Evolutionary conservation across 2,888 invertebrate species (phyloP).

Genomic region (Tenodera sinensis): DNA sequence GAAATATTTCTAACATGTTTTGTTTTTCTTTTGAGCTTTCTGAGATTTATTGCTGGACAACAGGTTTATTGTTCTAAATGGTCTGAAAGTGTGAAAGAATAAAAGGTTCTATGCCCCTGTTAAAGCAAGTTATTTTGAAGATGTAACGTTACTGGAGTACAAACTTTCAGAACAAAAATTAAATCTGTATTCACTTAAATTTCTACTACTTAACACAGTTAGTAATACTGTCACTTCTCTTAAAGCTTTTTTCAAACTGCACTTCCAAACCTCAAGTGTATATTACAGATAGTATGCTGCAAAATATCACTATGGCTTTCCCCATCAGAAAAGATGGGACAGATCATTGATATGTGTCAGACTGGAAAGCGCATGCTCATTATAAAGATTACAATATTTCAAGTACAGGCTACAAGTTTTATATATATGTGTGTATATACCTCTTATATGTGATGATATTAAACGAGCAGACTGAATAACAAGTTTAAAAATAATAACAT

Average conservation of each 20-base stretch:
- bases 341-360: slow-evolving; percentile 11
- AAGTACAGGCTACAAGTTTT: neutral
- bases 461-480: neutral
- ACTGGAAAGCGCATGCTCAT: neutral
- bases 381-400: neutral
- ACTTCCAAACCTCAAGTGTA: neutral
- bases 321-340: neutral
- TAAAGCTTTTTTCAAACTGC: neutral
- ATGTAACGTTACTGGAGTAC: neutral
- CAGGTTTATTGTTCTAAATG: neutral
- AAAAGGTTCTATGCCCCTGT: neutral
- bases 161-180: neutral
- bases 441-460: neutral
- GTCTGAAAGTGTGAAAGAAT: neutral
- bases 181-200: neutral
- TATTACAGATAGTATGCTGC: neutral
- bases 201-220: neutral
- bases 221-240: neutral
- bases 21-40: neutral
- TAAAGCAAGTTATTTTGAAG: neutral
- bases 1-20: neutral
- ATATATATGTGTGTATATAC: neutral
- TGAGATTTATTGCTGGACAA: neutral
- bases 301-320: slow-evolving; percentile 9
- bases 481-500: slow-evolving; percentile 13